Base-by-base conservation (phyloP, 92 coral and sea anemone genomes). In the Heteractis magnifica region DNA sequence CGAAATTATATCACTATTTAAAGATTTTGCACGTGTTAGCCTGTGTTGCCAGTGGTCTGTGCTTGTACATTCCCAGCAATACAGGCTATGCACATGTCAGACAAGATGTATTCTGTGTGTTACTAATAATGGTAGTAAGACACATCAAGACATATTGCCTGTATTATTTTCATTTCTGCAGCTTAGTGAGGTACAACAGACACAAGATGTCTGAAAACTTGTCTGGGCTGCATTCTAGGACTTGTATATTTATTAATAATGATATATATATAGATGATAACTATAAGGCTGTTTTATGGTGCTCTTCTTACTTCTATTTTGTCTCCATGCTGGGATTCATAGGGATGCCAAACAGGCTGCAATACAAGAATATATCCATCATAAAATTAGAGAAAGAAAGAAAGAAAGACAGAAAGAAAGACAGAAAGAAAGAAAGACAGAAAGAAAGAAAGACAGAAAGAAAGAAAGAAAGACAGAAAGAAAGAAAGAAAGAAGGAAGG, bases 301-400 rank as follows among this genome's bases (percentile, higher is more conserved):
- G 19, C 70, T 65, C 9, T 7, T 56, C 72, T 86, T 76, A 94
- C 98, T 92, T 94, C 97, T 21, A 97, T 86, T 74, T 92, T 87
- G 65, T 92, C 92, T 48, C 99, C 99, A 89, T 97, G 88, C 77
- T 97, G 99, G 8, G 97, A 89, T 51, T 84, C 76, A 81, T 97
- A 93, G 5, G 99, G 98, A 87, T 97, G 99, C 99, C 99, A 97
- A 9, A 86, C 89, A 49, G 99, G 99, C 99, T 97, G 88, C 72
- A 84, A 79, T 19, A 79, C 70, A n/a, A 72, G 60, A 13, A 79
- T 10, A 51, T 34, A 56, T 58, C n/a, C 9, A 34, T 21, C 23
- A n/a, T 11, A 14, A 55, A 13, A 55, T 3, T 55, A 55, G 59
- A 34, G 2, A 2, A 9, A 55, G 14, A 62, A 18, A 18, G 18